Evolutionary conservation across 2,888 invertebrate species (phyloP).

Genomic region (Helobdella robusta): DNA sequence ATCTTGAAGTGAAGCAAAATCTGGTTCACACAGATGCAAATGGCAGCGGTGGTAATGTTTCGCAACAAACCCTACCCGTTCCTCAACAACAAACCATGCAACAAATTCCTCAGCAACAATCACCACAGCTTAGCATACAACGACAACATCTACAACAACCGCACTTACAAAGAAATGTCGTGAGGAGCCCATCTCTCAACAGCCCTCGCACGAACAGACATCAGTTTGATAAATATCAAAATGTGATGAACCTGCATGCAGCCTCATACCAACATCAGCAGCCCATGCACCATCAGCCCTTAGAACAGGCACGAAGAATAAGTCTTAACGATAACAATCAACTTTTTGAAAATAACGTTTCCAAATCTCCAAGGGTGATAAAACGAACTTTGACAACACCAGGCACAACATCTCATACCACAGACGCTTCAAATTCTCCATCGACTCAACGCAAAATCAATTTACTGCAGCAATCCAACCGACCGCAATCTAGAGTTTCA

Average conservation of each 20-base stretch:
- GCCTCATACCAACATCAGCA: too few relatives aligned
- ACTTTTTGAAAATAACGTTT: not conserved
- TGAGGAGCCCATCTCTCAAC: constrained; percentile 11
- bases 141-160: not conserved
- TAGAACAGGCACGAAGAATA: not conserved
- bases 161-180: not conserved
- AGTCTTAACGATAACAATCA: not conserved
- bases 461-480: not conserved
- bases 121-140: constrained; percentile 1
- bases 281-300: too few relatives aligned
- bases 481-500: too few relatives aligned
- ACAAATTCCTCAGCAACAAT: not conserved
- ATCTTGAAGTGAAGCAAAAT: too few relatives aligned
- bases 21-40: too few relatives aligned
- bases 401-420: not conserved
- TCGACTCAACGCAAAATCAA: not conserved
- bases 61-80: not conserved
- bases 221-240: too few relatives aligned
- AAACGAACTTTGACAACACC: not conserved
- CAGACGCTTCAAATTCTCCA: not conserved
- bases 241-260: not conserved
- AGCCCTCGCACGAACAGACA: not conserved
- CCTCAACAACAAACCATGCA: not conserved
- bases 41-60: not conserved
- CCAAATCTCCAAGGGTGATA: not conserved